phyloP scores from a whole-genome alignment of 1,140 invertebrate species.

The Drosophila arizonae region DNA sequence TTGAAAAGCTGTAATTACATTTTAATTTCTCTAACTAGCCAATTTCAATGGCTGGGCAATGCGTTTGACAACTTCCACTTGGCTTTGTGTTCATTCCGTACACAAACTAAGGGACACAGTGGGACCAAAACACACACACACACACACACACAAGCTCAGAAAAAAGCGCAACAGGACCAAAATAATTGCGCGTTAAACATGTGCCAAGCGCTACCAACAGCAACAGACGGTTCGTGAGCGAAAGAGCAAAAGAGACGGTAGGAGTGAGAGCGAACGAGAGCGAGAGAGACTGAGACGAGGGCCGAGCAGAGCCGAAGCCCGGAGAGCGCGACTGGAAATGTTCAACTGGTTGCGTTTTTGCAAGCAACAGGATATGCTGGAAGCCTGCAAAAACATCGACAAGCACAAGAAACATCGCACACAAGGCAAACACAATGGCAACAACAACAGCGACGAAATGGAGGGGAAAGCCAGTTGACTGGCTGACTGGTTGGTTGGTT shows the following conservation, averaged over 20 bases:
- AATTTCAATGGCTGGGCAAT: slow-evolving; percentile 24
- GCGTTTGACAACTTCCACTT: slow-evolving; percentile 37
- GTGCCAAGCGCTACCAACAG: slow-evolving; percentile 57
- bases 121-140: slow-evolving; percentile 20
- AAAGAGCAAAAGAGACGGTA: slow-evolving; percentile 7
- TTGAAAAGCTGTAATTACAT: slow-evolving; percentile 3
- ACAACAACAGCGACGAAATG: slow-evolving; percentile 25
- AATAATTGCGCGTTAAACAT: slow-evolving; percentile 81
- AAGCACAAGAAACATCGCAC: slow-evolving; percentile 59
- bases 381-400: slow-evolving; percentile 69
- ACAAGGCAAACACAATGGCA: slow-evolving; percentile 29
- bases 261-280: background rate
- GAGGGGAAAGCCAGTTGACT: slow-evolving; percentile 23
- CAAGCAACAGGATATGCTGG: slow-evolving; percentile 79
- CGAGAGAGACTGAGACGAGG: slow-evolving; percentile 25
- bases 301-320: slow-evolving; percentile 57
- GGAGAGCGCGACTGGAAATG: slow-evolving; percentile 64
- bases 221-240: slow-evolving; percentile 42
- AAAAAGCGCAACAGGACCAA: slow-evolving; percentile 80
- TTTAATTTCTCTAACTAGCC: slow-evolving; percentile 13
- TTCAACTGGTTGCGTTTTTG: slow-evolving; percentile 78
- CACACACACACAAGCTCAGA: slow-evolving; percentile 26
- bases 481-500: slow-evolving; percentile 18
- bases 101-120: slow-evolving; percentile 19
- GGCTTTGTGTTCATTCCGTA: slow-evolving; percentile 17